A percentile compares a stretch with the other conserved stretches of the same genome.
These are phyloP conservation scores for Cynopterus sphinx DNA, from an alignment of 2,797 vertebrate genomes.

Conservation along the genomic window DNA sequence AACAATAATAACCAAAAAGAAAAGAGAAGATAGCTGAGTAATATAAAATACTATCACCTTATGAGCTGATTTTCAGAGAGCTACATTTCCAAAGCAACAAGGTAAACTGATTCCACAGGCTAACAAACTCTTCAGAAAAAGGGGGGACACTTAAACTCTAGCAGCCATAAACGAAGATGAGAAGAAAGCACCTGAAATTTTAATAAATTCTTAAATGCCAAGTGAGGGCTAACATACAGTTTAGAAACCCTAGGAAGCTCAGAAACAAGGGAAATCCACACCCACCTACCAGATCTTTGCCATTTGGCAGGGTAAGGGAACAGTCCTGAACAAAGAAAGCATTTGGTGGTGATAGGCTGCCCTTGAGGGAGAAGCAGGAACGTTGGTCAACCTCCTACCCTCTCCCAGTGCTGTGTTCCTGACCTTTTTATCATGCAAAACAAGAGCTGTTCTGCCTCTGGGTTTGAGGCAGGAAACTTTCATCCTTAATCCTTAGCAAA, in stretches of 20 bases:
- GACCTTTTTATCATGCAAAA: not conserved
- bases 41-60: not conserved
- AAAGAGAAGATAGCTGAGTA: not conserved
- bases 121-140: not conserved
- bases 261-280: not conserved
- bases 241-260: not conserved
- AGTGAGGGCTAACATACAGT: not conserved
- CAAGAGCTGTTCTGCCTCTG: not conserved
- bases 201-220: not conserved
- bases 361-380: not conserved
- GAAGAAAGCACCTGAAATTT: not conserved
- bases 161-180: not conserved
- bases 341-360: not conserved
- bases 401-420: too few relatives aligned
- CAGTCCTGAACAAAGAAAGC: not conserved
- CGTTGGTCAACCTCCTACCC: not conserved
- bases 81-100: not conserved
- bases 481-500: not conserved
- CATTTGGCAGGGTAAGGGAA: not conserved
- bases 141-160: not conserved
- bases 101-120: not conserved
- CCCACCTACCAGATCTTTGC: not conserved
- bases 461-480: not conserved
- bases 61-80: not conserved
- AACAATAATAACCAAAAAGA: not conserved